A percentile compares a stretch with the other conserved stretches of the same genome.
Conservation (phyloP, 1,140 invertebrate genomes). For the Megathymus violae region DNA sequence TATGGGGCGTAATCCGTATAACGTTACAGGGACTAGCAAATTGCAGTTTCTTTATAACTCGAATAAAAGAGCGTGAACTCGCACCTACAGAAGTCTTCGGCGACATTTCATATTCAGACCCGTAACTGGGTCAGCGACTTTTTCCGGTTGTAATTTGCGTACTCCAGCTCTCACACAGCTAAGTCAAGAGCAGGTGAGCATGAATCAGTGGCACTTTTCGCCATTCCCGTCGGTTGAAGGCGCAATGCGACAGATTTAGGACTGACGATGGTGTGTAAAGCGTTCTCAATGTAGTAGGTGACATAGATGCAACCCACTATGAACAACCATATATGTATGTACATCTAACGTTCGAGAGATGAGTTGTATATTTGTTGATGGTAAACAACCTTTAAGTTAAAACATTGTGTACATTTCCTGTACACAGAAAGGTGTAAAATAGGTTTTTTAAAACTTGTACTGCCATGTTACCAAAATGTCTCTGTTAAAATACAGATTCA, state of each 20-base stretch:
- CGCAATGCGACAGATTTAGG: background rate
- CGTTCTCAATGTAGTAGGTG: too few relatives aligned
- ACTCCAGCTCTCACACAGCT: background rate
- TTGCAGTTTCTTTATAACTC: background rate
- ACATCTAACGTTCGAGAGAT: too few relatives aligned
- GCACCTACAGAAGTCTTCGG: background rate
- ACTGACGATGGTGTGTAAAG: too few relatives aligned
- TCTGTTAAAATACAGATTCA: too few relatives aligned
- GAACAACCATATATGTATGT: too few relatives aligned
- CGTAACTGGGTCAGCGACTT: slow-evolving; percentile 18
- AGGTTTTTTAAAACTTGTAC: too few relatives aligned
- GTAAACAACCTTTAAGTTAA: too few relatives aligned
- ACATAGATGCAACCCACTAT: too few relatives aligned
- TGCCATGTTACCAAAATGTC: too few relatives aligned
- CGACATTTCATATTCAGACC: slow-evolving; percentile 16
- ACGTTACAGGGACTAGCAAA: background rate
- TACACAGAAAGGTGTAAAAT: too few relatives aligned
- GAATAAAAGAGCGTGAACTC: background rate
- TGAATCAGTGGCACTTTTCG: slow-evolving; percentile 2
- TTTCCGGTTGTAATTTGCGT: slow-evolving; percentile 19
- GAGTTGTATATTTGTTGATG: too few relatives aligned
- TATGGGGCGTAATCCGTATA: background rate
- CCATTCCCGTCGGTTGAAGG: background rate
- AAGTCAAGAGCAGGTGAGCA: background rate
- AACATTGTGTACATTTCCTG: too few relatives aligned